Base-by-base conservation (phyloP, 2,888 invertebrate species). In the Archaeoteleia sp. region DNA sequence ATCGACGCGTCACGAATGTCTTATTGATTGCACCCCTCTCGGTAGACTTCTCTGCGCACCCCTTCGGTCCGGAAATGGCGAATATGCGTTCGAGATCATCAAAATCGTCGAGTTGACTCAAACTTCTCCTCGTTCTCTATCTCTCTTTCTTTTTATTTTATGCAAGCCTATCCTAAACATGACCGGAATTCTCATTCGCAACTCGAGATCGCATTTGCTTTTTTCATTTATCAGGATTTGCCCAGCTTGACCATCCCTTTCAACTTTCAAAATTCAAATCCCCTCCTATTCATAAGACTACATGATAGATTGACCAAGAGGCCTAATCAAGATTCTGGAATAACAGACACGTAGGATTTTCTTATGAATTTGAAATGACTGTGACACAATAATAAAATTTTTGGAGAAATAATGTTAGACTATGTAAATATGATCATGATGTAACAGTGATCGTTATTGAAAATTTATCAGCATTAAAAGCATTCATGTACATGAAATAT, bases 1-100 rank as follows among this genome's bases (percentile, higher is more conserved):
- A 82, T 82, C 79, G 79, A 61, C 82, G 80, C 83, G 83, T 83
- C 84, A 82, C 84, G 82, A 82, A 84, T 84, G 85, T 84, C 85
- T 85, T 84, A 85, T 85, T 83, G 84, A 85, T 83, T 84, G 80
- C 79, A 74, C 74, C 73, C 71, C 72, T 66, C 72, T 70, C 53
- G 72, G 65, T 69, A 71, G 68, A 63, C 63, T 15, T 45, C 48
- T 49, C 58, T 48, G 43, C 58, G 48, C 65, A 69, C 67, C 72
- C 74, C 72, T 72, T 74, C 71, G 70, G 49, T 65, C 81, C 79
- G 79, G 80, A 80, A 80, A 75, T 74, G 62, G 53, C 73, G 77
- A 79, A 75, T 77, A 80, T 76, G 74, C 73, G 74, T 78, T 78
- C 77, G 74, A 72, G 71, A 74, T 74, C 71, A 65, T 58, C 67